phyloP scores from a whole-genome alignment of 2,797 vertebrate genomes.

The Muscicapa striata region DNA sequence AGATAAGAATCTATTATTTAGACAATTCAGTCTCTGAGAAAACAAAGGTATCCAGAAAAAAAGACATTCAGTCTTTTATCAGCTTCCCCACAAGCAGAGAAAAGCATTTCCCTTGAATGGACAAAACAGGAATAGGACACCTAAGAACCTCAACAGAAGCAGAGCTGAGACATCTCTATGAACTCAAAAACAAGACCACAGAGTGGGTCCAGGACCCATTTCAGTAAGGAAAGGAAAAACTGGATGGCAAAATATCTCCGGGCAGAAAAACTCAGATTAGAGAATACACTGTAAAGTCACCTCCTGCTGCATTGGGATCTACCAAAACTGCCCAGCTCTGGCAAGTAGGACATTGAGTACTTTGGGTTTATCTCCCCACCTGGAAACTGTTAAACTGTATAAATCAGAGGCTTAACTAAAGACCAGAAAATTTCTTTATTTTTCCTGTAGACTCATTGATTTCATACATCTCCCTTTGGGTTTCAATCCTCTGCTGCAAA shows the following conservation, averaged over 20 bases:
- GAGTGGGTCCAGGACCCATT: background rate
- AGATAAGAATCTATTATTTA: background rate
- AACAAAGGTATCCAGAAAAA: background rate
- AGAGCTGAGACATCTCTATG: background rate
- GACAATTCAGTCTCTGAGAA: background rate
- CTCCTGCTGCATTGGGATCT: background rate
- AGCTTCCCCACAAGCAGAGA: background rate
- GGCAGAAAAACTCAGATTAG: background rate
- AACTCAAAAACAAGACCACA: background rate
- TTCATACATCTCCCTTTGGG: background rate
- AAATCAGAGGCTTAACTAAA: background rate
- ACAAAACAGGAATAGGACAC: background rate
- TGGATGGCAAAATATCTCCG: background rate
- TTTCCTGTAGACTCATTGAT: background rate
- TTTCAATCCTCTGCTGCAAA: background rate
- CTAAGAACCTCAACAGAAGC: background rate
- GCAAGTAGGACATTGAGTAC: background rate
- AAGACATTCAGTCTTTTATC: background rate
- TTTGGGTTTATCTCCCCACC: background rate
- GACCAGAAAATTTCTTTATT: background rate
- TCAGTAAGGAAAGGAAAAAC: background rate
- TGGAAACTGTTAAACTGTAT: background rate
- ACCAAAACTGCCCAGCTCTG: background rate
- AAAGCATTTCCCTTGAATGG: background rate
- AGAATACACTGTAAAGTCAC: background rate